phyloP scores from a whole-genome alignment of 1,140 invertebrate species.

The Eufriesea mexicana region DNA sequence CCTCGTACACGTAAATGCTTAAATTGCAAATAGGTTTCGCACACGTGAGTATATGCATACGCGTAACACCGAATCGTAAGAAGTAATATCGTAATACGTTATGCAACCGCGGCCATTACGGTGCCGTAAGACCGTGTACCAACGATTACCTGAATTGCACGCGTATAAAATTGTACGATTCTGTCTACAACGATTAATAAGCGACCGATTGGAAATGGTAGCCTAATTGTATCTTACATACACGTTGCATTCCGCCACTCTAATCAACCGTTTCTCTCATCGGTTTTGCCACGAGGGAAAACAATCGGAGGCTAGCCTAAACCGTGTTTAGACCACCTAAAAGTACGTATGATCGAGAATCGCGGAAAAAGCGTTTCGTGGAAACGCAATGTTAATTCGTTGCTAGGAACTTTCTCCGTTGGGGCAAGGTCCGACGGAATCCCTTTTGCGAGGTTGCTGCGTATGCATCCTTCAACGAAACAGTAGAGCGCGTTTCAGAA shows the following conservation, averaged over 20 bases:
- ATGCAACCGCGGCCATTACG: conserved; percentile 27
- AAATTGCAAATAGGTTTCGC: background rate
- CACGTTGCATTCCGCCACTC: no score
- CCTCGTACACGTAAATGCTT: no score
- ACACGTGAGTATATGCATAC: background rate
- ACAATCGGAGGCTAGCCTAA: background rate
- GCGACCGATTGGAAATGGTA: conserved; percentile 21
- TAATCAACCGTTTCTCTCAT: background rate
- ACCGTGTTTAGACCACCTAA: background rate
- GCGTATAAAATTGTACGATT: conserved; percentile 30
- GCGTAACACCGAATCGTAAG: background rate
- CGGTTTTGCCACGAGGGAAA: background rate
- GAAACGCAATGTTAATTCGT: conserved; percentile 28
- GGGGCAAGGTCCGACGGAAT: conserved; percentile 2
- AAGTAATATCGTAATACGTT: conserved; percentile 42
- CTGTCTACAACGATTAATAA: conserved; percentile 36
- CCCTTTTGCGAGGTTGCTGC: conserved; percentile 29
- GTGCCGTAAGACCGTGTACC: conserved; percentile 21
- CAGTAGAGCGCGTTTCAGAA: conserved; percentile 30
- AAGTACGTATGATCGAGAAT: background rate
- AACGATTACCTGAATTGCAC: conserved; percentile 36
- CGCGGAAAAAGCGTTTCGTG: background rate
- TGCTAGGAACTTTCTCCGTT: conserved; percentile 32
- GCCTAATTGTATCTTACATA: conserved; percentile 22
- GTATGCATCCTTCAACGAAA: background rate